Evolutionary conservation across 1,140 invertebrate species (phyloP), one percentile per base, ranked within the genome.

Genomic region (Akabosia matsudoensis): DNA sequence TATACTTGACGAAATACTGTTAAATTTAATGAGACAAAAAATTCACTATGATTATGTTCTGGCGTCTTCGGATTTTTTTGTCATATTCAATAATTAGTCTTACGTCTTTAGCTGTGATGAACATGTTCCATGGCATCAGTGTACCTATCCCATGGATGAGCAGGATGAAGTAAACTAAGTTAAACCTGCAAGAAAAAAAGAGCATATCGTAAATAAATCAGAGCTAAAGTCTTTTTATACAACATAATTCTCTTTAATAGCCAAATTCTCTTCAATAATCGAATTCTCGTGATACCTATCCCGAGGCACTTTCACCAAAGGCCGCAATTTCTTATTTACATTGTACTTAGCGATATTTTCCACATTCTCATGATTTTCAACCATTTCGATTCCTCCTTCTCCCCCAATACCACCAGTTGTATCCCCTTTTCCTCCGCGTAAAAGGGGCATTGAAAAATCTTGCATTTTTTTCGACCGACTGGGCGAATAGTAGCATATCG

Each of bases 71-170:
- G 18, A 45, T 45, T 18, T 10, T 10, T 45, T 45, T 22, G n/a
- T 73, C 31, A 33, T 76, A 18, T 70, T 22, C 18, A 30, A 56
- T 16, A 33, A 31, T 74, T 76, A 77, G 33, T 13, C 90, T 91
- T 88, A 96, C 94, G 78, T 84, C 81, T 84, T 93, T 93, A 10
- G 97, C 96, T 73, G 93, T 99, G 81, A 99, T 98, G 84, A 99
- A 98, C 95, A 98, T 98, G 85, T 99, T 99, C 97, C 97, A 99
- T 18, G 97, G 95, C 87, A 97, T 96, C 34, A 99, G 88, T 0
- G 92, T 93, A 14, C 97, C 97, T 77, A 99, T 88, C n/a, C 97
- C 97, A 86, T 99, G 97, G 34, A 99, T 86, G 72, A 98, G 80
- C 83, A 99, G 89, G 64, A 95, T 97, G 1, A 97, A 86, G 85